phyloP scores from a whole-genome alignment of 2,888 invertebrate genomes.

The Stenchaetothrips biformis region DNA sequence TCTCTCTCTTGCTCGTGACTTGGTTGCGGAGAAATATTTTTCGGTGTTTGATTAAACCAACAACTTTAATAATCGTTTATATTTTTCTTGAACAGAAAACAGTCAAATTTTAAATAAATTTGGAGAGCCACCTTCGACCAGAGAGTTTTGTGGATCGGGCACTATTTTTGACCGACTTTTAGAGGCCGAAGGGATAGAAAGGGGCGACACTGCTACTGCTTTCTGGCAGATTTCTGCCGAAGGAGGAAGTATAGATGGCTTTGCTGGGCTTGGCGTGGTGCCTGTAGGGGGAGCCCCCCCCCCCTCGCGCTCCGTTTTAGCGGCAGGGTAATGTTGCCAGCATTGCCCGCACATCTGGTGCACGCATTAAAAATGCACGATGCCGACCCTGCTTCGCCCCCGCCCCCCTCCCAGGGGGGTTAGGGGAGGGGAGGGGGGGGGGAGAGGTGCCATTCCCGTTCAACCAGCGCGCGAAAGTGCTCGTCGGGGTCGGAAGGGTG shows the following conservation, averaged over 20 bases:
- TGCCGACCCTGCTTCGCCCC: neutral
- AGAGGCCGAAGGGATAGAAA: no score
- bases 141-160: no score
- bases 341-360: conserved; percentile 16
- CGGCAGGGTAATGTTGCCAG: neutral
- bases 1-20: no score
- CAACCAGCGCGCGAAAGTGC: neutral
- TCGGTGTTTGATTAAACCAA: no score
- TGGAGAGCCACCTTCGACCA: no score
- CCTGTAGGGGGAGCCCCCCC: neutral
- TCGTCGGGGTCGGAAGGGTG: conserved; percentile 1
- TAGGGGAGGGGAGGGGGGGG: neutral
- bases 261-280: neutral
- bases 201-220: neutral
- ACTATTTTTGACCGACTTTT: no score
- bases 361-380: conserved; percentile 22
- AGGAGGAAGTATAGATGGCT: neutral
- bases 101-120: no score
- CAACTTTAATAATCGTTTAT: no score
- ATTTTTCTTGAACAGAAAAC: no score
- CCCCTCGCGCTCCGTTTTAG: neutral
- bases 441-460: neutral
- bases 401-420: neutral
- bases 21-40: no score
- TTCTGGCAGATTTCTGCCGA: neutral